Base-by-base conservation (phyloP, 2,888 invertebrate species). In the Rugalucina vietnamica region DNA sequence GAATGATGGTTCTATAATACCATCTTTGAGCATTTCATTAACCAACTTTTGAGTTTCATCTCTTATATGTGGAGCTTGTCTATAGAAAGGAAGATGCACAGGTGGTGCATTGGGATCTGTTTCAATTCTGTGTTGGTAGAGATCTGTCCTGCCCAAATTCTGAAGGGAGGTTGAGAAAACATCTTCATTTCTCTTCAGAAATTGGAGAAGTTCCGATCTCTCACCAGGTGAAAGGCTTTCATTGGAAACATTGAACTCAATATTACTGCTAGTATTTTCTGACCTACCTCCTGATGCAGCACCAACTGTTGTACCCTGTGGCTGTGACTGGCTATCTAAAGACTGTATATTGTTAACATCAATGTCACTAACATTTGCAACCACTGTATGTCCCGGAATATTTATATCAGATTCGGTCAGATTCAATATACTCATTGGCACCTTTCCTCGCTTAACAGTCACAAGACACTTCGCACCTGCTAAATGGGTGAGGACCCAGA, bases 1-100 rank as follows among this genome's bases (percentile, higher is more conserved):
- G 27, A 27, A 50, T 5, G 89, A 89, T 0, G 69, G 84, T 57
- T 78, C 76, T 18, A 84, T 85, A 5, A 89, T 82, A 10, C 81
- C 84, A 60, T 79, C 10, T 32, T 75, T 24, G 1, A 76, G 72
- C 65, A 83, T 43, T 34, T 83, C 79, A 72, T 83, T 37, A 27
- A 79, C 72, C 50, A 34, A 3, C 36, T 36, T 2, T 32, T 70
- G 70, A n/a, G 36, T 70, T 10, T 37, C 70, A n/a, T 2, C 36
- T 8, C 70, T 32, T 2, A 37, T 34, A n/a, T 70, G 3, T n/a
- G 70, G 37, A n/a, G n/a, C n/a, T n/a, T n/a, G n/a, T n/a, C n/a
- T n/a, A n/a, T n/a, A n/a, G n/a, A n/a, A n/a, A n/a, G 70, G 70
- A 24, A 70, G 21, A 36, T 70, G 70, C n/a, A 70, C 70, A 8